These are phyloP conservation scores for Dicycla oo DNA, from an alignment of 2,888 invertebrate species.

Conservation along the genomic window DNA sequence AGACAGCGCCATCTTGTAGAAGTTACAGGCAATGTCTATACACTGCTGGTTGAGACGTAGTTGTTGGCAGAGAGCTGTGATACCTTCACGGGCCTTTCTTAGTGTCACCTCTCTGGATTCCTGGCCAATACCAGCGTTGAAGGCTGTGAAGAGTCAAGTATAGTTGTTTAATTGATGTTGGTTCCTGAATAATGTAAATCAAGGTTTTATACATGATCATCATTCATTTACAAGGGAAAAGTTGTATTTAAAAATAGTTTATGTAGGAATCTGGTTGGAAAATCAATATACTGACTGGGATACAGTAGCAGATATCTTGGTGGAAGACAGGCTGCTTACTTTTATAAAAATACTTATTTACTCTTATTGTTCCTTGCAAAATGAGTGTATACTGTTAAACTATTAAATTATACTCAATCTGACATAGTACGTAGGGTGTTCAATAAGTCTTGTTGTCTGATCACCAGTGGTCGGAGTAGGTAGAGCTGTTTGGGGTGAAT, in stretches of 20 bases:
- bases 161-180: not conserved
- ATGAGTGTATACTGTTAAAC: not conserved
- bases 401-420: not conserved
- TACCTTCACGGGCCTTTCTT: slow-evolving; percentile 96
- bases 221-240: not conserved
- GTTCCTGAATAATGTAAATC: not conserved
- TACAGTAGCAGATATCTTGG: not conserved
- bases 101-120: slow-evolving; percentile 98
- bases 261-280: not conserved
- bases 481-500: too few relatives aligned
- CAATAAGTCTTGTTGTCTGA: too few relatives aligned
- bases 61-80: slow-evolving; percentile 96
- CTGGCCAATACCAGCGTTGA: slow-evolving; percentile 94
- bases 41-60: slow-evolving; percentile 97
- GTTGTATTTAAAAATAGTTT: not conserved
- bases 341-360: too few relatives aligned
- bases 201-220: not conserved
- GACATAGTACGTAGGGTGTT: too few relatives aligned
- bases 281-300: not conserved
- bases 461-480: too few relatives aligned
- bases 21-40: slow-evolving; percentile 97
- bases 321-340: not conserved
- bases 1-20: slow-evolving; percentile 97
- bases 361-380: not conserved
- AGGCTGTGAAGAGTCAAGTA: slow-evolving; percentile 87